Evolutionary conservation across 2,797 vertebrate genomes (phyloP).

Genomic region (Mastacembelus armatus): DNA sequence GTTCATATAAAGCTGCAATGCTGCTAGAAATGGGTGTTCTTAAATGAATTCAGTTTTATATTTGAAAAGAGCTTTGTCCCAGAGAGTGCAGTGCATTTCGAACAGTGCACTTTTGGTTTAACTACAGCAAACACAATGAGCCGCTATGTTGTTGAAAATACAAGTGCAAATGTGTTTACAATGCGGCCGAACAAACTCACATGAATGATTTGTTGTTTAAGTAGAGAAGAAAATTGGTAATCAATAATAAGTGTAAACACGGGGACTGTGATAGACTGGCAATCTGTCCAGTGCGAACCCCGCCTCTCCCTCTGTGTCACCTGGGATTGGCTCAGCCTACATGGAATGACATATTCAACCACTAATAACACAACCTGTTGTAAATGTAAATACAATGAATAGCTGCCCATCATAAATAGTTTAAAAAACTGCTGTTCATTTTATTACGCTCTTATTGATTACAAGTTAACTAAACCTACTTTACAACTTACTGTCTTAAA

Average conservation of each 20-base stretch:
- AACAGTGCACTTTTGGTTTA: background rate
- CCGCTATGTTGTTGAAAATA: too few species aligned
- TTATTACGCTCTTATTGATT: background rate
- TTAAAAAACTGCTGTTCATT: background rate
- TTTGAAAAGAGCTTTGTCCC: slow-evolving; percentile 6
- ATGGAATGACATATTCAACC: background rate
- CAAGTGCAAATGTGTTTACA: too few species aligned
- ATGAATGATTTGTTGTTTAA: too few species aligned
- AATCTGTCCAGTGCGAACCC: too few species aligned
- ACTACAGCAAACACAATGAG: too few species aligned
- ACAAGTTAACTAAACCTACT: background rate
- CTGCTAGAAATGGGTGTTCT: slow-evolving; percentile 21
- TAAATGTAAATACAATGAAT: background rate
- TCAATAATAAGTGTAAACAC: too few species aligned
- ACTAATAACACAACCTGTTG: slow-evolving; percentile 10
- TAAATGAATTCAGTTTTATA: slow-evolving; percentile 1
- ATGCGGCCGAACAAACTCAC: too few species aligned
- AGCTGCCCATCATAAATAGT: background rate
- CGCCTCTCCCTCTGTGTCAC: too few species aligned
- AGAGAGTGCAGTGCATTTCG: background rate
- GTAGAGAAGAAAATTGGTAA: too few species aligned
- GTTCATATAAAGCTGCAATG: slow-evolving; percentile 7
- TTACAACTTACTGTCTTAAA: background rate
- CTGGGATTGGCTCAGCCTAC: too few species aligned
- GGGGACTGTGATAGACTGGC: too few species aligned